These are phyloP conservation scores for Leucophenga varia DNA, from an alignment of 1,140 invertebrate genomes.

Conservation along the genomic window DNA sequence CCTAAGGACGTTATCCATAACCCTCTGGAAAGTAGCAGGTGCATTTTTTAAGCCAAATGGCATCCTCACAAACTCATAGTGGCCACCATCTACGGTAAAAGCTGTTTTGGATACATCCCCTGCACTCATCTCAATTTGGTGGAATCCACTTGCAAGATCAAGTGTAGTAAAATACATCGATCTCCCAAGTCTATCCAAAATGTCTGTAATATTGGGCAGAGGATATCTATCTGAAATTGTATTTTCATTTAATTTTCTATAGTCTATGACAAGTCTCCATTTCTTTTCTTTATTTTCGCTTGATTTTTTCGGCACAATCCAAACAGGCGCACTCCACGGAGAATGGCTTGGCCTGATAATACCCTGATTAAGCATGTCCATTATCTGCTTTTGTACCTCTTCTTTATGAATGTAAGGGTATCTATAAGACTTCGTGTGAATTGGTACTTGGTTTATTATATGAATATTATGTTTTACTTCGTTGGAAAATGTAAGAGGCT, in stretches of 20 bases:
- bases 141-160: slow-evolving; percentile 58
- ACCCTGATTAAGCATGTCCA: no score
- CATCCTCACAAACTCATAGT: background rate
- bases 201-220: slow-evolving; percentile 56
- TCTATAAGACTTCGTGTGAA: slow-evolving; percentile 26
- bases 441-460: slow-evolving; percentile 14
- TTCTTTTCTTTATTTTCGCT: no score
- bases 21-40: no score
- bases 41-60: no score
- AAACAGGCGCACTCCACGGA: no score
- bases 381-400: slow-evolving; percentile 25
- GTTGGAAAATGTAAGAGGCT: slow-evolving; percentile 19
- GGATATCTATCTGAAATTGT: slow-evolving; percentile 56
- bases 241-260: no score
- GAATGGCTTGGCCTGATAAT: no score
- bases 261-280: no score
- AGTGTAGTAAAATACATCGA: slow-evolving; percentile 46
- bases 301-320: no score
- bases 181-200: slow-evolving; percentile 42
- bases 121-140: slow-evolving; percentile 57
- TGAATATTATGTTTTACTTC: slow-evolving; percentile 34
- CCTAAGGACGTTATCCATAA: slow-evolving; percentile 10
- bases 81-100: slow-evolving; percentile 21
- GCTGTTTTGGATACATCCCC: slow-evolving; percentile 52
- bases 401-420: slow-evolving; percentile 31